Evolutionary conservation across 1,140 invertebrate species (phyloP).

Genomic region (Asobara japonica): DNA sequence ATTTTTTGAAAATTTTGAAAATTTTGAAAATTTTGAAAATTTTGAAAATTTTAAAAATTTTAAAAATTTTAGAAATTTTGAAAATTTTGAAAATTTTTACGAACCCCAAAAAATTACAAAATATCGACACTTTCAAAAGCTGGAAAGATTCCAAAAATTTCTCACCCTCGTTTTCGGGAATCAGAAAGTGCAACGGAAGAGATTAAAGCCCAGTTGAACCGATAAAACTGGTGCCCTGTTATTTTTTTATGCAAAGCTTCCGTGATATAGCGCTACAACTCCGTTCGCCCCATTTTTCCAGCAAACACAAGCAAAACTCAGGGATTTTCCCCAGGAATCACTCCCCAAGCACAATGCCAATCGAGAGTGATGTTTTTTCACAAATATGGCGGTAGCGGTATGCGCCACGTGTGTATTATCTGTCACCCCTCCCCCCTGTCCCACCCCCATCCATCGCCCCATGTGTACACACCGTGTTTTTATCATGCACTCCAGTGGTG

Average conservation of each 20-base stretch:
- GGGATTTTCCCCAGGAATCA: constrained; percentile 21
- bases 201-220: background rate
- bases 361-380: background rate
- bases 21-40: too few species aligned
- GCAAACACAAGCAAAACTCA: constrained; percentile 22
- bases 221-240: background rate
- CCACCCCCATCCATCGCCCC: constrained; percentile 17
- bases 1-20: too few species aligned
- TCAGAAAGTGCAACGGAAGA: too few species aligned
- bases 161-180: too few species aligned
- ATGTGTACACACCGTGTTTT: background rate
- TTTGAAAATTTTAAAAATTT: too few species aligned
- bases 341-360: background rate
- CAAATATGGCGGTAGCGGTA: constrained; percentile 7
- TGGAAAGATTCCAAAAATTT: too few species aligned
- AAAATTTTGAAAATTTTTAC: too few species aligned
- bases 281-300: background rate
- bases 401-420: constrained; percentile 7
- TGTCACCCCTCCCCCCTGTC: too few species aligned
- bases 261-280: background rate
- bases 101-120: too few species aligned
- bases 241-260: background rate
- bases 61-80: too few species aligned
- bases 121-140: too few species aligned
- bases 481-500: background rate